Evolutionary conservation across 1,140 invertebrate genomes (phyloP).

Genomic region (Hirudo medicinalis): DNA sequence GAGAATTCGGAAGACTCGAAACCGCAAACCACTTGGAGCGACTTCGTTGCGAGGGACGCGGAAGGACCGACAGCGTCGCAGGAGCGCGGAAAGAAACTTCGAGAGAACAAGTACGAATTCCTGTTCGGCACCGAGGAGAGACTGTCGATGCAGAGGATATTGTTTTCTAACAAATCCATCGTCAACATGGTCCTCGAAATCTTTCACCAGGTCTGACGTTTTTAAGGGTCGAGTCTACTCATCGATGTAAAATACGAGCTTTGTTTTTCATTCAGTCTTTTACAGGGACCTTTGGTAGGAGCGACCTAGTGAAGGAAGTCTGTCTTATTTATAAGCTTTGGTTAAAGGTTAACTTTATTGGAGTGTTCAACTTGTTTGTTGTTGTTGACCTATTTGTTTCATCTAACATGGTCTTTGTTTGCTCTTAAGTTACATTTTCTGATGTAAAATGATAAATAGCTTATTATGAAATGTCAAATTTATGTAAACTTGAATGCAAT

Average conservation of each 20-base stretch:
- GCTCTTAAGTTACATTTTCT: background rate
- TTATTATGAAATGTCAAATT: background rate
- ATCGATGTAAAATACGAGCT: background rate
- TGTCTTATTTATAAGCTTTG: background rate
- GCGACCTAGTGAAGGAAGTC: background rate
- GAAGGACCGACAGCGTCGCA: background rate
- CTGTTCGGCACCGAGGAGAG: background rate
- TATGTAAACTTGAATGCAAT: background rate
- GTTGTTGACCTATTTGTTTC: background rate
- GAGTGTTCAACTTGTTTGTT: background rate
- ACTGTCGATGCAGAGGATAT: background rate
- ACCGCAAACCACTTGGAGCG: background rate
- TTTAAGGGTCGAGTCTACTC: background rate
- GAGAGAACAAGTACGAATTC: background rate
- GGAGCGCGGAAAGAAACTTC: background rate
- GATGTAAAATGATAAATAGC: too few species aligned
- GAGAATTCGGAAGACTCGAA: background rate
- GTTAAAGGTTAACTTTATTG: constrained; percentile 1
- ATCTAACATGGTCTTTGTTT: background rate
- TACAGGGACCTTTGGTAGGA: background rate
- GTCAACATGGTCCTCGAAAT: constrained; percentile 3
- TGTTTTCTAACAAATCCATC: background rate
- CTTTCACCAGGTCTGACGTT: background rate
- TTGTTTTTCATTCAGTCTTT: background rate
- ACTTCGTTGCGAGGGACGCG: background rate